Evolutionary conservation across 2,888 invertebrate species (phyloP).

Genomic region (Synergus gifuensis): DNA sequence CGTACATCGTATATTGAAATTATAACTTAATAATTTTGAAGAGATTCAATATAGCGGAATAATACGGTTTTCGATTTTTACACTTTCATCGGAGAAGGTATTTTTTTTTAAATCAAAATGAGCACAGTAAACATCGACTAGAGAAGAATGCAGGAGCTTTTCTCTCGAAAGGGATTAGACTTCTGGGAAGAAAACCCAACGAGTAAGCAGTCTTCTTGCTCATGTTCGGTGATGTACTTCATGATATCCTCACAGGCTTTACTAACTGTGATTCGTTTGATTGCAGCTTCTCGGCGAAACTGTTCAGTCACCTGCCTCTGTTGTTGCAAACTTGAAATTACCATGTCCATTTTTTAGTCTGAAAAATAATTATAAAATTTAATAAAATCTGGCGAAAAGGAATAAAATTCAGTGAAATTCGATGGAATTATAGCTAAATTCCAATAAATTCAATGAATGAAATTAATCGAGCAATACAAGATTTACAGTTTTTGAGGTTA

Average conservation of each 20-base stretch:
- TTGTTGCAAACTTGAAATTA: slow-evolving; percentile 96
- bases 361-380: not conserved
- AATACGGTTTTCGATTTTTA: not conserved
- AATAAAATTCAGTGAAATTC: too few relatives aligned
- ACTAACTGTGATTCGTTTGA: slow-evolving; percentile 90
- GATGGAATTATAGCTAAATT: too few relatives aligned
- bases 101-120: slow-evolving; percentile 21
- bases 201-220: slow-evolving; percentile 94
- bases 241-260: slow-evolving; percentile 95
- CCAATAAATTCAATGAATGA: too few relatives aligned
- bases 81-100: too few relatives aligned
- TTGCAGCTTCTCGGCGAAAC: slow-evolving; percentile 92
- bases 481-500: not conserved
- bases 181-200: slow-evolving; percentile 96
- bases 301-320: slow-evolving; percentile 96
- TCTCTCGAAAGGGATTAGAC: slow-evolving; percentile 97
- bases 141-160: slow-evolving; percentile 91
- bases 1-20: not conserved
- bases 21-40: not conserved
- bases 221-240: slow-evolving; percentile 93
- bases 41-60: not conserved
- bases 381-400: too few relatives aligned
- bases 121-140: slow-evolving; percentile 76
- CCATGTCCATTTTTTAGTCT: slow-evolving; percentile 87
- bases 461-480: too few relatives aligned